Percentiles rank a stretch among this genome's conserved stretches.
Evolutionary conservation across 2,113 vertebrate genomes (phyloP).

Genomic region (Brienomyrus brachyistius): DNA sequence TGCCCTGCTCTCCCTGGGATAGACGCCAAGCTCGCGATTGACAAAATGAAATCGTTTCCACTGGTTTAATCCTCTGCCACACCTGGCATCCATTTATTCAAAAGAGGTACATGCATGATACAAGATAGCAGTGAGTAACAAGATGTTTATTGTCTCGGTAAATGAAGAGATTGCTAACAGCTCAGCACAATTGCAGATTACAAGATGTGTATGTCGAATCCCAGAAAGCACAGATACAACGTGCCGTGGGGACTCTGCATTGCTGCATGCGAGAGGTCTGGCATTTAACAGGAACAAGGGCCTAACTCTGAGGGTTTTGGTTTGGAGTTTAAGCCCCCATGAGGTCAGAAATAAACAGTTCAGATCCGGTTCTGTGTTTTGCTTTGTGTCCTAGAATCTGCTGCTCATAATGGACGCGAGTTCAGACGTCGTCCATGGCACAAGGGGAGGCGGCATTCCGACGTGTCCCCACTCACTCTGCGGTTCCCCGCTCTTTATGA

Average conservation of each 20-base stretch:
- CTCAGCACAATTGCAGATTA: background rate
- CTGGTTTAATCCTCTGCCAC: background rate
- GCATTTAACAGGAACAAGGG: background rate
- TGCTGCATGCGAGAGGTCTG: background rate
- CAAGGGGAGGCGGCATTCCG: background rate
- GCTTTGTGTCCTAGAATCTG: background rate
- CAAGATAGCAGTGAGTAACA: background rate
- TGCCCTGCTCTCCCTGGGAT: background rate
- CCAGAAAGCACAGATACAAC: background rate
- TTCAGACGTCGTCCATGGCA: background rate
- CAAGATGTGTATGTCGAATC: background rate
- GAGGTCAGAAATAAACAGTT: background rate
- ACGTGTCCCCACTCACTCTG: background rate
- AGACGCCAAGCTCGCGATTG: background rate
- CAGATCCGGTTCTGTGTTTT: background rate
- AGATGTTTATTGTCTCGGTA: background rate
- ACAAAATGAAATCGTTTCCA: background rate
- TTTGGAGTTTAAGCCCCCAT: background rate
- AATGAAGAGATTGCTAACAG: background rate
- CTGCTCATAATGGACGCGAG: background rate
- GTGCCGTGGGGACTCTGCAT: background rate
- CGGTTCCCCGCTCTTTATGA: background rate
- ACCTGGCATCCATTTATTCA: background rate
- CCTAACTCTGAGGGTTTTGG: background rate
- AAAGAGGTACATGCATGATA: background rate